Percentiles rank a stretch among this genome's conserved stretches.
Evolutionary conservation across 2,888 invertebrate genomes (phyloP).

Genomic region (Eremobia ochroleuca): DNA sequence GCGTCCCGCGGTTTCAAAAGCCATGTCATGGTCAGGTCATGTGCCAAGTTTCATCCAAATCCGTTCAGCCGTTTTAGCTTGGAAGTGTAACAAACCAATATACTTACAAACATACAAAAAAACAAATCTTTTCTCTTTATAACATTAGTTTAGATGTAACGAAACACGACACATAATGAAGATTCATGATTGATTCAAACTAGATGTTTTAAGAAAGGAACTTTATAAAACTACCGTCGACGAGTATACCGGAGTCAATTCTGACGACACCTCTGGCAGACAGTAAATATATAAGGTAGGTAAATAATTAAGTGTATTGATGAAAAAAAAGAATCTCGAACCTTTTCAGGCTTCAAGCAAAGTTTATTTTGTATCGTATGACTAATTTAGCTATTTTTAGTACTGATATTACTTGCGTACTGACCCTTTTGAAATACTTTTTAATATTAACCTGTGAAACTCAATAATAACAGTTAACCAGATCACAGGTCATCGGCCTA

Average conservation of each 20-base stretch:
- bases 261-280: not conserved
- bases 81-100: no score
- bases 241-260: not conserved
- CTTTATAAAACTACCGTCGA: no score
- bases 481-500: conserved; percentile 37
- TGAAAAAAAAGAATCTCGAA: not conserved
- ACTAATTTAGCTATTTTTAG: not conserved
- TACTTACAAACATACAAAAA: no score
- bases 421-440: conserved; percentile 24
- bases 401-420: not conserved
- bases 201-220: not conserved
- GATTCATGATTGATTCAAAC: conserved; percentile 1
- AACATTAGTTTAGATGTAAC: no score
- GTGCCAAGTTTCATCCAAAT: no score
- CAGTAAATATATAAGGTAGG: not conserved
- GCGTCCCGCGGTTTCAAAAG: no score
- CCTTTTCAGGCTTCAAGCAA: not conserved
- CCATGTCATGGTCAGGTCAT: no score
- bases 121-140: no score
- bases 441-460: not conserved
- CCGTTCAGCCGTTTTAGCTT: no score
- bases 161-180: not conserved
- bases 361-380: not conserved
- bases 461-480: conserved; percentile 25
- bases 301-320: not conserved